phyloP scores from a whole-genome alignment of 2,888 invertebrate genomes.

The Stenichneumon culpator region DNA sequence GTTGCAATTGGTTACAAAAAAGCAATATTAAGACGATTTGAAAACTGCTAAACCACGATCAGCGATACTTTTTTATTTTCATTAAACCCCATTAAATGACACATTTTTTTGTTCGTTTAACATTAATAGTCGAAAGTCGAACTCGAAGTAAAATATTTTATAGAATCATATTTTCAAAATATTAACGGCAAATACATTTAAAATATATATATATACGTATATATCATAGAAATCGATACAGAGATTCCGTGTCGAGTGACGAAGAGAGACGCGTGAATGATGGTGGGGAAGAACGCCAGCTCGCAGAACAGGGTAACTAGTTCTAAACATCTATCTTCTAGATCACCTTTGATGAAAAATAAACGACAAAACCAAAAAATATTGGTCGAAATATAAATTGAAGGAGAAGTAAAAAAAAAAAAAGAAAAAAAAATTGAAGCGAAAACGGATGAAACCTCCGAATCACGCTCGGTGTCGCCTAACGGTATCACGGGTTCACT shows the following conservation, averaged over 20 bases:
- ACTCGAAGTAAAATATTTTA: not conserved
- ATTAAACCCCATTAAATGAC: not conserved
- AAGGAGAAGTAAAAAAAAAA: slow-evolving; percentile 33
- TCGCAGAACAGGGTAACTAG: slow-evolving; percentile 84
- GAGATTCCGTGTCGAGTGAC: slow-evolving; percentile 5
- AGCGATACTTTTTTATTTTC: not conserved
- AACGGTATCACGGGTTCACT: slow-evolving; percentile 79
- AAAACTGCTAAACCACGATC: not conserved
- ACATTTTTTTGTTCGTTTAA: not conserved
- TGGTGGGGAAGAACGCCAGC: slow-evolving; percentile 77
- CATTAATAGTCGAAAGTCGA: not conserved
- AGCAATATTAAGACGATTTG: slow-evolving; percentile 2
- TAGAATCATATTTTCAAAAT: not conserved
- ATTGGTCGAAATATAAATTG: slow-evolving; percentile 28
- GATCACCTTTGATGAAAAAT: slow-evolving; percentile 73
- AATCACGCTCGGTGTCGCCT: slow-evolving; percentile 78
- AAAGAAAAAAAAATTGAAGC: slow-evolving; percentile 66
- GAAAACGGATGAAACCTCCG: slow-evolving; percentile 63
- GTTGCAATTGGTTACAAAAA: slow-evolving; percentile 2
- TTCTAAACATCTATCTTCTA: slow-evolving; percentile 82
- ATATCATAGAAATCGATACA: not conserved
- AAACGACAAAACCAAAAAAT: slow-evolving; percentile 43
- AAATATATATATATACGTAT: not conserved
- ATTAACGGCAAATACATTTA: not conserved
- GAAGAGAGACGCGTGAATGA: slow-evolving; percentile 55